phyloP scores from a whole-genome alignment of 2,113 vertebrate species.

The Anseranas semipalmata region DNA sequence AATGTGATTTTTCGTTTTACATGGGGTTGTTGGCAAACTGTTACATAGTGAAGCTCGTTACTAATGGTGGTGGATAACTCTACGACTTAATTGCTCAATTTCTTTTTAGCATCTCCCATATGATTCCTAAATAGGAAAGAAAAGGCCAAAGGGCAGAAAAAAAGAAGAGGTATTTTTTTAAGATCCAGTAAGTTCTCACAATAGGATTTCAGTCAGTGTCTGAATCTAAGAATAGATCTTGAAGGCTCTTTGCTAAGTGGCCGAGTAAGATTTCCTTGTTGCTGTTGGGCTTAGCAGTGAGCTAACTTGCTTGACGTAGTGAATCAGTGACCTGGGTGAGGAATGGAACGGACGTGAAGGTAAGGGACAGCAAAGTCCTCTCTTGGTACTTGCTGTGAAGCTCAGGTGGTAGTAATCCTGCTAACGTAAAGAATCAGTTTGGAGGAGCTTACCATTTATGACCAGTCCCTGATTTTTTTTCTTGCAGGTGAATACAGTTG shows the following conservation, averaged over 20 bases:
- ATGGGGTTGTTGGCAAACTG: background rate
- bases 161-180: background rate
- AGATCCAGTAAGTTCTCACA: background rate
- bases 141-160: background rate
- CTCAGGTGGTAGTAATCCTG: background rate
- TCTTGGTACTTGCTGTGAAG: background rate
- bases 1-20: background rate
- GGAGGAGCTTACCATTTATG: background rate
- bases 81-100: background rate
- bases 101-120: background rate
- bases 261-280: background rate
- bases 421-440: background rate
- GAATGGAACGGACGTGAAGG: accelerated
- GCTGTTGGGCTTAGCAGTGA: background rate
- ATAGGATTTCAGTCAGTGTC: background rate
- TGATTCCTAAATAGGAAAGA: background rate
- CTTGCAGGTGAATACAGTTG: background rate
- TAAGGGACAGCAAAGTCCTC: background rate
- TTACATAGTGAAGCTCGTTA: background rate
- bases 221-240: background rate
- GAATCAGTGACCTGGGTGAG: background rate
- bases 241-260: accelerated
- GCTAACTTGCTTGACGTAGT: accelerated
- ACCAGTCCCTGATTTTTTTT: background rate
- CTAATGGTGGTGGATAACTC: background rate